Percentiles rank a stretch among this genome's conserved stretches.
These are phyloP conservation scores for Philantomba maxwellii DNA, from an alignment of 2,113 vertebrate species.

Conservation along the genomic window DNA sequence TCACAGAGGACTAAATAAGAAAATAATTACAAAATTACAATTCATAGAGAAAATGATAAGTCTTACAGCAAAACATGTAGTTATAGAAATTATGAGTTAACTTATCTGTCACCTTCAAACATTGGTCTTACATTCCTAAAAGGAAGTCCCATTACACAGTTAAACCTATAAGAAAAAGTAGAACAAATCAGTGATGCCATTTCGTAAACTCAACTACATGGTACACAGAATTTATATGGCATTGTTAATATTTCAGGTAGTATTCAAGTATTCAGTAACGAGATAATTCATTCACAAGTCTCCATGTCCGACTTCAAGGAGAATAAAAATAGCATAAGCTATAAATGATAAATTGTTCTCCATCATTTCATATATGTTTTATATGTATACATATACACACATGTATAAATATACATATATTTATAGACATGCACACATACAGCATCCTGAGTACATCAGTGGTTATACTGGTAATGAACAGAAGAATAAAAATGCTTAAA, in stretches of 20 bases:
- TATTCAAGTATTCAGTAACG: not conserved
- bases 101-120: not conserved
- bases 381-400: not conserved
- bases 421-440: not conserved
- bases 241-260: slow-evolving; percentile 1
- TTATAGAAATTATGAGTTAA: slow-evolving; percentile 29
- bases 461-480: not conserved
- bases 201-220: slow-evolving; percentile 7
- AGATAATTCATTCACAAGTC: not conserved
- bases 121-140: slow-evolving; percentile 18
- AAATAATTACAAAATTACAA: slow-evolving; percentile 46
- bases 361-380: not conserved
- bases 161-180: not conserved
- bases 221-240: not conserved
- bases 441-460: not conserved
- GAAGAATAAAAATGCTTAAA: not conserved
- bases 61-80: not conserved
- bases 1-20: slow-evolving; percentile 28
- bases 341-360: not conserved
- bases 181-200: not conserved
- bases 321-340: not conserved
- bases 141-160: not conserved
- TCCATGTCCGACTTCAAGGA: not conserved
- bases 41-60: slow-evolving; percentile 10
- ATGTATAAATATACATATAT: not conserved